phyloP scores from a whole-genome alignment of 2,888 invertebrate genomes.

The Notodonta ziczac region DNA sequence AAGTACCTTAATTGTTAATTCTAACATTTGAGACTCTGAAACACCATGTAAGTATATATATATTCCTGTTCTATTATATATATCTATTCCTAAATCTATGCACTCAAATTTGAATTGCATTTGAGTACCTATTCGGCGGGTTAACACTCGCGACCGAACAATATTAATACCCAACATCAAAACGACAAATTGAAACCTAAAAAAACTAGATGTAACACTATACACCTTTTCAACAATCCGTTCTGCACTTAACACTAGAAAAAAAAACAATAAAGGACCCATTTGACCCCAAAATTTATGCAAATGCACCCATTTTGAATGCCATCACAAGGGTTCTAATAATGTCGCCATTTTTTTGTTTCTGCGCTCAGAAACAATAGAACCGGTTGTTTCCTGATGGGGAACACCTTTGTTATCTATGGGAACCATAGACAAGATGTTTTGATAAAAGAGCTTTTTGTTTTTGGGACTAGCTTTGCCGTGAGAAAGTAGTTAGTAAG shows the following conservation, averaged over 20 bases:
- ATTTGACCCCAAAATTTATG: constrained; percentile 62
- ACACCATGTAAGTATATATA: no score
- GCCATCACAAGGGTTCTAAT: constrained; percentile 59
- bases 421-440: constrained; percentile 57
- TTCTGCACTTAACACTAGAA: constrained; percentile 41
- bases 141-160: no score
- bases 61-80: no score
- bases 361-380: constrained; percentile 45
- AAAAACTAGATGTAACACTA: constrained; percentile 39
- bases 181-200: not conserved
- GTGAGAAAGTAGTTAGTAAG: constrained; percentile 28
- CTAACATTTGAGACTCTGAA: no score
- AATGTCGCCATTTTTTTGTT: constrained; percentile 50
- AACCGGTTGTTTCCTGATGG: constrained; percentile 21
- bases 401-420: constrained; percentile 51
- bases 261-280: constrained; percentile 38
- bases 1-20: no score
- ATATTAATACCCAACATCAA: not conserved
- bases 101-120: no score
- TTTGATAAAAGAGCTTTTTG: constrained; percentile 47
- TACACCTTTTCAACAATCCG: constrained; percentile 44
- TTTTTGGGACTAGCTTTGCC: constrained; percentile 31
- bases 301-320: constrained; percentile 49
- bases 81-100: no score
- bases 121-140: no score